Conservation (phyloP, 2,888 invertebrate genomes). For the Meiosimyza platycephala region DNA sequence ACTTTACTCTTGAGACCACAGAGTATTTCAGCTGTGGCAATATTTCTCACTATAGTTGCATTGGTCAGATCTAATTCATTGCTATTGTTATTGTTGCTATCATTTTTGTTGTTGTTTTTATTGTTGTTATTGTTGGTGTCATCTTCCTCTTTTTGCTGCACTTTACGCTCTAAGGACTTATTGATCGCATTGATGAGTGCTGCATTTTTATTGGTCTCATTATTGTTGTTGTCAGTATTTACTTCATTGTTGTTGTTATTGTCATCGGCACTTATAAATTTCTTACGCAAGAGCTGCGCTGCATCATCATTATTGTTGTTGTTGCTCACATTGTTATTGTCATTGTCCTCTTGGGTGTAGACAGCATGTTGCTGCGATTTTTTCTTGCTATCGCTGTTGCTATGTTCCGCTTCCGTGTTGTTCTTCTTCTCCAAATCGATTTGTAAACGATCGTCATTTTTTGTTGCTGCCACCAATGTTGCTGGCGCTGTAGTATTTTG, state of each 20-base stretch:
- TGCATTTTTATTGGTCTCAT: conserved; percentile 48
- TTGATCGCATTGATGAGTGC: conserved; percentile 50
- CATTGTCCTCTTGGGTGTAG: conserved; percentile 30
- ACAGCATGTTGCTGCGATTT: conserved; percentile 14
- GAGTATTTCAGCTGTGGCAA: conserved; percentile 60
- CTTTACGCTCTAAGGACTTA: conserved; percentile 37
- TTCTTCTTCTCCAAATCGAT: conserved; percentile 26
- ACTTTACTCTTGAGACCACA: conserved; percentile 62
- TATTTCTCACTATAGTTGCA: conserved; percentile 58
- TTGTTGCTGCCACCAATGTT: conserved; percentile 30
- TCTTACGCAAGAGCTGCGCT: conserved; percentile 19
- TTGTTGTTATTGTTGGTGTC: conserved; percentile 33
- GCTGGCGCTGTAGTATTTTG: conserved; percentile 50
- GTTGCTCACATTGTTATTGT: conserved; percentile 27
- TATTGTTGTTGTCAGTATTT: conserved; percentile 55
- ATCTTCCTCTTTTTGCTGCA: conserved; percentile 22
- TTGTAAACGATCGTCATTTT: too few species aligned
- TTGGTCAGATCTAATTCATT: conserved; percentile 55
- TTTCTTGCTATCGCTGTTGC: conserved; percentile 22
- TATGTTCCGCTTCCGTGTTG: conserved; percentile 35
- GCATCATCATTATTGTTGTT: conserved; percentile 47
- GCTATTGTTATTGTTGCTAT: conserved; percentile 54
- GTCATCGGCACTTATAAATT: conserved; percentile 35
- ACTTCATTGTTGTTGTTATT: conserved; percentile 48
- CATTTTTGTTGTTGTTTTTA: conserved; percentile 44